A percentile compares a stretch with the other conserved stretches of the same genome.
Conservation (phyloP, 2,888 invertebrate species). For the Leptinotarsa tumamoca region DNA sequence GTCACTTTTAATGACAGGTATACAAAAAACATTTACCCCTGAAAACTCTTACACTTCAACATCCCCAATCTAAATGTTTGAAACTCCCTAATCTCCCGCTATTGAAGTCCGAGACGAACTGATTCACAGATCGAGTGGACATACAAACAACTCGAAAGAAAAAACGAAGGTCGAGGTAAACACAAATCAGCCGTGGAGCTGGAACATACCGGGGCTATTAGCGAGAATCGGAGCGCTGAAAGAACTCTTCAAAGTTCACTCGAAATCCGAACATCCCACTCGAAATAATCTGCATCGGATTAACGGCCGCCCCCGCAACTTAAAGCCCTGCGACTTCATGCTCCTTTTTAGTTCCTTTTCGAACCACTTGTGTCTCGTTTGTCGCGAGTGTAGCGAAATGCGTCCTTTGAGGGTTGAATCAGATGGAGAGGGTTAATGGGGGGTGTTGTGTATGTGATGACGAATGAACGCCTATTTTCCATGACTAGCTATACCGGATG, state of each 20-base stretch:
- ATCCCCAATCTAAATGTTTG: constrained; percentile 1
- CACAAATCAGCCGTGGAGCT: constrained; percentile 20
- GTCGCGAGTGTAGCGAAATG: constrained; percentile 11
- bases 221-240: constrained; percentile 28
- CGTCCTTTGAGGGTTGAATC: constrained; percentile 13
- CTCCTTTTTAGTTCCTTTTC: constrained; percentile 21
- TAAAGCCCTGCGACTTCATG: constrained; percentile 19
- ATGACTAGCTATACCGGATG: too few species aligned
- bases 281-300: constrained; percentile 47
- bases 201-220: constrained; percentile 18
- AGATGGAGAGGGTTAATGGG: neutral
- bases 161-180: constrained; percentile 33
- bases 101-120: neutral
- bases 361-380: constrained; percentile 37
- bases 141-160: constrained; percentile 32
- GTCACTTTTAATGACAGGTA: too few species aligned
- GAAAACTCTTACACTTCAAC: too few species aligned
- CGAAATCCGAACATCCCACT: constrained; percentile 41
- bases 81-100: constrained; percentile 5
- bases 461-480: neutral
- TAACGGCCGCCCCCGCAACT: constrained; percentile 37
- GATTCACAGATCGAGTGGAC: constrained; percentile 22
- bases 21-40: too few species aligned
- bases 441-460: neutral
- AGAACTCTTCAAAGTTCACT: constrained; percentile 47